phyloP scores from a whole-genome alignment of 2,888 invertebrate species.

The Scaptomyza caliginosa region DNA sequence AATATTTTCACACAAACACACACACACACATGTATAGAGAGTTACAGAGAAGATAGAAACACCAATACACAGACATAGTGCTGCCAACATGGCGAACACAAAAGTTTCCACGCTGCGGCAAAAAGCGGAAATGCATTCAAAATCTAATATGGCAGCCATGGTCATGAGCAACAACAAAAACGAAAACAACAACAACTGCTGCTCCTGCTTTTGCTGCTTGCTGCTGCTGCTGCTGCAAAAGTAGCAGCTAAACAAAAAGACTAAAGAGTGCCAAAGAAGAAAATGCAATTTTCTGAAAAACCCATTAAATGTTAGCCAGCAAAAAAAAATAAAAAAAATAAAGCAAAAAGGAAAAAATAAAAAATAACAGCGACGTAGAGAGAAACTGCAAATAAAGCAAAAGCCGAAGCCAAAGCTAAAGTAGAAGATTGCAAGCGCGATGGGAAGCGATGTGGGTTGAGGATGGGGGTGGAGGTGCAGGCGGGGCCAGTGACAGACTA shows the following conservation, averaged over 20 bases:
- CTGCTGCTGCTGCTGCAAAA: constrained; percentile 43
- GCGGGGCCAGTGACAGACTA: constrained; percentile 58
- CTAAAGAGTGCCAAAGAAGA: constrained; percentile 80
- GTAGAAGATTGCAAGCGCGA: constrained; percentile 16
- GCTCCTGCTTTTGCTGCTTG: constrained; percentile 1
- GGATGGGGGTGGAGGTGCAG: constrained; percentile 4
- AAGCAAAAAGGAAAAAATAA: constrained; percentile 12
- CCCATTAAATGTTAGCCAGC: constrained; percentile 80
- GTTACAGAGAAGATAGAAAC: constrained; percentile 13
- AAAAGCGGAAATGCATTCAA: constrained; percentile 81
- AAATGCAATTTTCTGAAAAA: constrained; percentile 82
- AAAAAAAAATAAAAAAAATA: constrained; percentile 41
- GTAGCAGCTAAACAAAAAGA: constrained; percentile 77
- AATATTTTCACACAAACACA: constrained; percentile 62
- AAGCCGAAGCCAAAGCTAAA: constrained; percentile 43
- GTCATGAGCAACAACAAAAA: constrained; percentile 73
- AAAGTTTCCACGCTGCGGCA: constrained; percentile 78
- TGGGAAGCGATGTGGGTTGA: not conserved
- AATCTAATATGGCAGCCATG: constrained; percentile 81
- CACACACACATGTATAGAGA: constrained; percentile 31
- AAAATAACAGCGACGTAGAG: constrained; percentile 14
- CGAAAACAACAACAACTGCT: constrained; percentile 19
- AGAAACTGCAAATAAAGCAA: constrained; percentile 74
- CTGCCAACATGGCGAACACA: constrained; percentile 77
- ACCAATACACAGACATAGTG: constrained; percentile 22